phyloP scores from a whole-genome alignment of 2,888 invertebrate species.

The Ectropis crepuscularia region DNA sequence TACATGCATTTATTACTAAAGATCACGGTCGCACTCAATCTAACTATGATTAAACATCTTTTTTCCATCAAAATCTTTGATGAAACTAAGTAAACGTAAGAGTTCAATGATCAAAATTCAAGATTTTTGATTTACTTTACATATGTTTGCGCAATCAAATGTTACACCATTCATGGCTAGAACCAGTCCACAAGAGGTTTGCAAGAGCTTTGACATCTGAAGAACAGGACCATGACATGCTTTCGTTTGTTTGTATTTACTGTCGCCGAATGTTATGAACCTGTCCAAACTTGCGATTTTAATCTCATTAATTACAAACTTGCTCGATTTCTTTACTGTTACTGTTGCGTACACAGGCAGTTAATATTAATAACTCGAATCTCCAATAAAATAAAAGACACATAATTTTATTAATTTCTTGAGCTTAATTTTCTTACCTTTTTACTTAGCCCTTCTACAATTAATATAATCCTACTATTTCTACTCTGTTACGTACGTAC shows the following conservation, averaged over 20 bases:
- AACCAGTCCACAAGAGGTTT: constrained; percentile 63
- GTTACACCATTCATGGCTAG: constrained; percentile 62
- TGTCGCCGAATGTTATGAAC: constrained; percentile 4
- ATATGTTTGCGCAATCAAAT: constrained; percentile 57
- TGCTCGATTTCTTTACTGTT: neutral
- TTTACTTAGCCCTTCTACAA: no score
- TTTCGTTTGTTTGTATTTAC: constrained; percentile 47
- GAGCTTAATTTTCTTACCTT: no score
- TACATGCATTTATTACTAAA: constrained; percentile 44
- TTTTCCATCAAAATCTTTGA: constrained; percentile 22
- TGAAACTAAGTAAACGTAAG: no score
- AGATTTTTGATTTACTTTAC: constrained; percentile 46
- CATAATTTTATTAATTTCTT: no score
- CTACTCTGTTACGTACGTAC: no score
- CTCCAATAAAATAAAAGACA: no score
- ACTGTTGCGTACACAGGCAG: neutral
- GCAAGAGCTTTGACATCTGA: constrained; percentile 54
- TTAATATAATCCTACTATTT: no score
- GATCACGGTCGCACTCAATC: constrained; percentile 41
- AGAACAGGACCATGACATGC: constrained; percentile 74
- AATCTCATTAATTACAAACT: neutral
- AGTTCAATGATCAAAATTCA: no score
- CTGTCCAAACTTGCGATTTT: neutral
- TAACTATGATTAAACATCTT: constrained; percentile 28
- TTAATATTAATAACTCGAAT: no score